Evolutionary conservation across 2,797 vertebrate genomes (phyloP), one percentile per base, ranked within the genome.

Genomic region (Euphonia xanthogaster): DNA sequence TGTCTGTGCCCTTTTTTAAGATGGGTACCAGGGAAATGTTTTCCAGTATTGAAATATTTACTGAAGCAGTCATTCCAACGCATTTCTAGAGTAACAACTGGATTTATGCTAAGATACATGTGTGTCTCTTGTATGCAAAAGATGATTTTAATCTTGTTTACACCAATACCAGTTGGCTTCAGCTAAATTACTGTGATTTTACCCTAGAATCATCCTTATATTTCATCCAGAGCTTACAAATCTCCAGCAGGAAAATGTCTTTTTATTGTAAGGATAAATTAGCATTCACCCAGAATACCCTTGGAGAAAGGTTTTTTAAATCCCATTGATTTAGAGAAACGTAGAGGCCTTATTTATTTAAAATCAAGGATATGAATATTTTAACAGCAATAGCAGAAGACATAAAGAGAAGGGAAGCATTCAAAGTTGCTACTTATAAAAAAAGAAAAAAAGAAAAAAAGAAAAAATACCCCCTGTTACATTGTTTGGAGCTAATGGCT

Each of bases 141-240:
- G n/a, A 16, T 74, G 35, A 85, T 71, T 91, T 73, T 65, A 27
- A 54, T 67, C n/a, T 71, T 25, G 7, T 70, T 85, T 91, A 44
- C 42, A 75, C 15, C 13, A 66, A 19, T 48, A 44, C 2, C 20
- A 61, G 16, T 28, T 68, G 25, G 33, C 25, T 73, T 81, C 31
- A 89, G 39, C 24, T 78, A 39, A 79, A 81, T 87, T 87, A 73
- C 23, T 87, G 14, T 24, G 39, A 47, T 74, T 86, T 90, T 74
- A 35, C 30, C 23, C 7, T 42, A 81, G 55, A 88, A 81, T 94
- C 67, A 93, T 94, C 76, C 88, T 96, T 78, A 50, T 92, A 94
- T 97, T 96, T 98, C 96, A 97, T 40, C 53, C 75, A 96, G 75
- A 83, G 70, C 70, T 95, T 88, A 85, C 39, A 94, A 86, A 90